phyloP scores from a whole-genome alignment of 2,797 vertebrate species.

The Philypnodon macrostomus region DNA sequence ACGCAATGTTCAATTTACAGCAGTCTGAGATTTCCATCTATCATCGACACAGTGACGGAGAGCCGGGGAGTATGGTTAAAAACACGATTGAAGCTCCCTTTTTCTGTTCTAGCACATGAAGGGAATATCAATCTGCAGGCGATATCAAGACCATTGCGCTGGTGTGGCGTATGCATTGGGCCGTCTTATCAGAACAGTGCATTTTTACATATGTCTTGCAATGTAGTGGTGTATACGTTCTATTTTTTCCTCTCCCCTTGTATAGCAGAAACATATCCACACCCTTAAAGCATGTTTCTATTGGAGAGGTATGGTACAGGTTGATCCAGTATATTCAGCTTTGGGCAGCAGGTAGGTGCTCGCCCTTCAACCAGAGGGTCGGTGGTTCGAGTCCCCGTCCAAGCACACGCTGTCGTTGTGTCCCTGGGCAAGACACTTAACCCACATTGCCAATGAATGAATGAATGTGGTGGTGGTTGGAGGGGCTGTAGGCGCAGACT shows the following conservation, averaged over 20 bases:
- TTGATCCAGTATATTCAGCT: neutral
- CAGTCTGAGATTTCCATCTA: conserved; percentile 64
- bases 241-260: neutral
- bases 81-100: conserved; percentile 37
- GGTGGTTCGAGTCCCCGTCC: no score
- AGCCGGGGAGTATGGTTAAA: conserved; percentile 11
- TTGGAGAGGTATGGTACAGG: neutral
- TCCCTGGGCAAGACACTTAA: no score
- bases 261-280: conserved; percentile 17
- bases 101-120: conserved; percentile 41
- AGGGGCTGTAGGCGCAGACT: no score
- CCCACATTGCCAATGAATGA: no score
- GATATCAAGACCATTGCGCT: neutral
- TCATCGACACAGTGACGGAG: conserved; percentile 47
- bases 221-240: neutral
- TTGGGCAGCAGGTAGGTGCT: neutral
- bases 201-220: conserved; percentile 24
- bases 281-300: neutral
- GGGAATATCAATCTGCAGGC: conserved; percentile 56
- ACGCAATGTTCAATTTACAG: conserved; percentile 68
- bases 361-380: no score
- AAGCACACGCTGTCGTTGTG: no score
- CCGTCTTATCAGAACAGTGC: conserved; percentile 23
- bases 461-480: no score
- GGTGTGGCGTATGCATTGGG: conserved; percentile 10